Conservation (phyloP, 2,113 vertebrate genomes). For the Ahaetulla prasina region DNA sequence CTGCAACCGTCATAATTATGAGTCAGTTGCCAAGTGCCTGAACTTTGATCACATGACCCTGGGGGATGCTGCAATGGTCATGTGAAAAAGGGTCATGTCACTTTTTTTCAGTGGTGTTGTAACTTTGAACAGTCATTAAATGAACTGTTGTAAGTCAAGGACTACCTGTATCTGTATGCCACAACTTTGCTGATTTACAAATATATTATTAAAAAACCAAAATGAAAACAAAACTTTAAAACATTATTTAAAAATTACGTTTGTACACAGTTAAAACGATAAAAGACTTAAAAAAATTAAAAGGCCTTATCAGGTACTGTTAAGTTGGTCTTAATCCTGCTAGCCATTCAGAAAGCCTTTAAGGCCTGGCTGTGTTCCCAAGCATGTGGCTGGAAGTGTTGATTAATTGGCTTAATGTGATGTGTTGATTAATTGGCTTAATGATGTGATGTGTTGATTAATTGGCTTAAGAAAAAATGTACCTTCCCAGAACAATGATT, state of each 20-base stretch:
- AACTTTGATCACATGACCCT: too few species aligned
- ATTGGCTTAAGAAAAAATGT: not conserved
- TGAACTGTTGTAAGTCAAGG: too few species aligned
- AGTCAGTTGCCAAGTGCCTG: too few species aligned
- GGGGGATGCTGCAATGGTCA: too few species aligned
- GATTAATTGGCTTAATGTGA: too few species aligned
- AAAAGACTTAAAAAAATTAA: not conserved
- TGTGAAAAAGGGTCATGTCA: too few species aligned
- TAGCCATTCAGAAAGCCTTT: not conserved
- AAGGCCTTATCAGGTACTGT: not conserved
- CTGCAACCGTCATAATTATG: too few species aligned
- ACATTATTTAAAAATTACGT: not conserved
- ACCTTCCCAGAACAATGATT: not conserved
- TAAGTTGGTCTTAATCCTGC: not conserved
- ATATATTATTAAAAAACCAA: not conserved
- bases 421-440: not conserved
- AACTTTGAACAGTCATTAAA: too few species aligned
- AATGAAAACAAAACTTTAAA: not conserved
- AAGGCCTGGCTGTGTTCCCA: not conserved
- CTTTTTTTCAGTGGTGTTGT: too few species aligned
- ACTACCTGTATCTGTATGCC: not conserved
- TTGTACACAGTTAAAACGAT: not conserved
- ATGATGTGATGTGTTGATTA: not conserved
- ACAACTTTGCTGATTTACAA: not conserved
- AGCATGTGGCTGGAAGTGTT: not conserved